Percentiles rank a stretch among this genome's conserved stretches.
phyloP scores from a whole-genome alignment of 2,113 vertebrate species.

The Conger conger region DNA sequence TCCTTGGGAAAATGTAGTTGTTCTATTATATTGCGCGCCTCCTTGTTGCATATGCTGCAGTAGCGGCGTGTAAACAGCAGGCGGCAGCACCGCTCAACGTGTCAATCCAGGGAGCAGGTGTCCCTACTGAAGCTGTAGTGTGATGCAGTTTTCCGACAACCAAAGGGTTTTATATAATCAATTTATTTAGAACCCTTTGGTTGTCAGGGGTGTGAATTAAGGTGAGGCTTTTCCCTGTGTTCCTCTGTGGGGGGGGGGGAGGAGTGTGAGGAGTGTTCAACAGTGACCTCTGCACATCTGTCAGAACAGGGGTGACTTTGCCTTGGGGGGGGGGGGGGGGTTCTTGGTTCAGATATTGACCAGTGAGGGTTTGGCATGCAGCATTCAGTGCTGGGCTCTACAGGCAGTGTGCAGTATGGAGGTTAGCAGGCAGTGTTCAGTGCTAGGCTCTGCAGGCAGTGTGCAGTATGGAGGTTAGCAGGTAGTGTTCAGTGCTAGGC shows the following conservation, averaged over 20 bases:
- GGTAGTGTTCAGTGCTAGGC: constrained; percentile 28
- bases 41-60: neutral
- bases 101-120: neutral
- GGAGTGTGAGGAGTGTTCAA: too few relatives aligned
- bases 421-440: neutral
- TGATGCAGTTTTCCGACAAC: neutral
- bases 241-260: neutral
- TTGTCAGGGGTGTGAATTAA: too few relatives aligned
- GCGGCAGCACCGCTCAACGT: neutral
- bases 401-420: neutral
- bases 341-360: too few relatives aligned
- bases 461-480: neutral
- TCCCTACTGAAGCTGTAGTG: neutral
- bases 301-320: too few relatives aligned
- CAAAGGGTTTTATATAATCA: too few relatives aligned
- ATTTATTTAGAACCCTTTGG: too few relatives aligned
- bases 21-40: neutral
- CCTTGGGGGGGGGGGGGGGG: too few relatives aligned
- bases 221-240: neutral
- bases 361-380: too few relatives aligned
- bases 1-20: neutral
- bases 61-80: neutral
- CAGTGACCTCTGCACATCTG: neutral
- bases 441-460: neutral
- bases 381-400: too few relatives aligned